Conservation (phyloP, 2,888 invertebrate species). For the Tricholauxania praeusta region DNA sequence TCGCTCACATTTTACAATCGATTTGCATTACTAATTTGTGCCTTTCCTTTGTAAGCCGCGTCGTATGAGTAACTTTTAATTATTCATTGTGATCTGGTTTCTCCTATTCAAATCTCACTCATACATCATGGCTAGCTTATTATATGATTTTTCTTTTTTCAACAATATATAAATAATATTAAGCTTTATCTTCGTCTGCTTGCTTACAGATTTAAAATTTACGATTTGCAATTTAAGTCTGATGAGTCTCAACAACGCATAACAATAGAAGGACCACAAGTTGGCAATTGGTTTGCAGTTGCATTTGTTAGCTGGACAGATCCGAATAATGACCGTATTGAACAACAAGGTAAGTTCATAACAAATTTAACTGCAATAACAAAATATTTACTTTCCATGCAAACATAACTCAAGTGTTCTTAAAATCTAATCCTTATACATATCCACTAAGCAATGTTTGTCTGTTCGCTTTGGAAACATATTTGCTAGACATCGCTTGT, state of each 20-base stretch:
- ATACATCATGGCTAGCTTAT: too few species aligned
- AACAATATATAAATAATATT: too few species aligned
- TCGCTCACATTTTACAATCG: too few species aligned
- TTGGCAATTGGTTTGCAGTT: constrained; percentile 85
- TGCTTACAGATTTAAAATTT: constrained; percentile 68
- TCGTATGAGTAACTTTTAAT: too few species aligned
- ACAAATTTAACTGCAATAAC: neutral
- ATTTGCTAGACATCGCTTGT: too few species aligned
- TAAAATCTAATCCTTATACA: constrained; percentile 3
- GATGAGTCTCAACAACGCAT: constrained; percentile 73
- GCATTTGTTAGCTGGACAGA: constrained; percentile 83
- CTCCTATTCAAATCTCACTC: too few species aligned
- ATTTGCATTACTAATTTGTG: too few species aligned
- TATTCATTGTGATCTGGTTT: too few species aligned
- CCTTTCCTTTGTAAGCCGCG: too few species aligned
- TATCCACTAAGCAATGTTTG: neutral
- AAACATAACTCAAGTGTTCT: constrained; percentile 5
- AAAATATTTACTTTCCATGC: neutral
- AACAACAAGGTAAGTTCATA: constrained; percentile 76
- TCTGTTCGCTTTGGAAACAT: too few species aligned
- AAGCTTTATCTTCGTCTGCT: neutral
- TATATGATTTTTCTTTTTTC: too few species aligned
- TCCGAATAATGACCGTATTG: constrained; percentile 78
- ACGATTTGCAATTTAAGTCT: constrained; percentile 73
- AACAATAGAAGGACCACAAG: constrained; percentile 74